Evolutionary conservation across 2,888 invertebrate species (phyloP).

Genomic region (Charanyca ferruginea): DNA sequence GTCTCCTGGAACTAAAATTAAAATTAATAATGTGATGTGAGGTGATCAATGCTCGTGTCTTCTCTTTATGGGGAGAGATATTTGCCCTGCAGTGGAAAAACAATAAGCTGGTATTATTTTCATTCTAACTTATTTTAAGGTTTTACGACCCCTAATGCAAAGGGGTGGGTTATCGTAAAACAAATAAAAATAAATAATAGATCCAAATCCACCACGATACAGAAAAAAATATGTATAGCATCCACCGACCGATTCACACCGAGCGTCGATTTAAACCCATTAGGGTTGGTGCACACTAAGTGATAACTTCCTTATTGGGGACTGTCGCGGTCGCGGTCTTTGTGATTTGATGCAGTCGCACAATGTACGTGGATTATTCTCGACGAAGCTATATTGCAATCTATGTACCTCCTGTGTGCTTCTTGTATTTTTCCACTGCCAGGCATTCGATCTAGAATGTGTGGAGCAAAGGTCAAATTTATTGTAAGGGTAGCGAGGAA

Average conservation of each 20-base stretch:
- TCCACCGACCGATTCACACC: slow-evolving; percentile 55
- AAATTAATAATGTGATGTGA: too few species aligned
- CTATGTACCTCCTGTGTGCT: slow-evolving; percentile 21
- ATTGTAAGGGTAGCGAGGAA: neutral
- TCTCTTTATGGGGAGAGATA: too few species aligned
- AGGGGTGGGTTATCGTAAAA: neutral
- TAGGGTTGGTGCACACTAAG: slow-evolving; percentile 75
- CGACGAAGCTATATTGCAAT: slow-evolving; percentile 51
- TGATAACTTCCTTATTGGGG: slow-evolving; percentile 79
- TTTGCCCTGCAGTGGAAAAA: too few species aligned
- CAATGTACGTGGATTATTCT: slow-evolving; percentile 56
- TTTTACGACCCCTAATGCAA: neutral
- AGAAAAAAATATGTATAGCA: slow-evolving; percentile 15
- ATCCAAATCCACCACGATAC: slow-evolving; percentile 30
- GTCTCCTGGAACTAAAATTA: too few species aligned
- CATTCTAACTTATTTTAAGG: too few species aligned
- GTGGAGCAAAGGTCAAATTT: neutral
- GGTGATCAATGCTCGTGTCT: too few species aligned
- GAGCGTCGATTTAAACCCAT: slow-evolving; percentile 66
- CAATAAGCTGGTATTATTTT: too few species aligned
- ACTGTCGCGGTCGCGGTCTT: slow-evolving; percentile 65
- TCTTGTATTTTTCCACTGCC: slow-evolving; percentile 35
- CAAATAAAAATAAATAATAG: slow-evolving; percentile 1
- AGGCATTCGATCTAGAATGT: neutral
- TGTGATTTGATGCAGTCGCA: slow-evolving; percentile 72